Base-by-base conservation (phyloP, 2,888 invertebrate genomes). In the Parelbella ahira region DNA sequence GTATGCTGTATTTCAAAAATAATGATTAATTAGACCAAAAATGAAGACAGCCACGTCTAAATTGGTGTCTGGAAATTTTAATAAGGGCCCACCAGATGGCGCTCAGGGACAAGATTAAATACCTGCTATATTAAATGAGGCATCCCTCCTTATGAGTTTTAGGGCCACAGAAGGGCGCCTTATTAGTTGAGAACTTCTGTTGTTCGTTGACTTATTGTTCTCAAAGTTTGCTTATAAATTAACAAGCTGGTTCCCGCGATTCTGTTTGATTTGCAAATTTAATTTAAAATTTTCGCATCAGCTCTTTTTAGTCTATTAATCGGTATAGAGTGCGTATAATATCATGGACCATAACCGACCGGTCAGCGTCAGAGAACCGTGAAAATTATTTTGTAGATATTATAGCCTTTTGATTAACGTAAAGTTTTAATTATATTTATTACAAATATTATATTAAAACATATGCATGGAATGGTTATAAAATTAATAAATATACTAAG, bases 61-160 rank as follows among this genome's bases (percentile, higher is more conserved):
- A 41, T 34, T 41, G 33, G 33, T 21, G 33, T 32, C 41, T 39
- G 39, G 25, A 39, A 39, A 32, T 39, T 39, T 39, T 32, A 39
- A 32, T 41, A 41, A 33, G 33, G 13, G 27, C 27, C 27, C 25
- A 33, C 12, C 41, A 41, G 41, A 33, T 41, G 41, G 33, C 33
- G 27, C 19, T 33, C 10, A 13, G 33, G 33, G 33, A 41, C 41
- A 41, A 41, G 33, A 41, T 41, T 41, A 41, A 41, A 41, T 41
- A 42, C 41, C 41, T 42, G 34, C 33, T 42, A 23, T 42, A 42
- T 42, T 42, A 42, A 42, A 42, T 33, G 41, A 42, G 41, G 21
- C 41, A 28, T 41, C 41, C 27, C 41, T 41, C 33, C 41, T 41
- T 41, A 41, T 33, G 32, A 41, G 41, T 33, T 39, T 39, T 32